Evolutionary conservation across 1,140 invertebrate genomes (phyloP).

Genomic region (Leguminivora glycinivorella): DNA sequence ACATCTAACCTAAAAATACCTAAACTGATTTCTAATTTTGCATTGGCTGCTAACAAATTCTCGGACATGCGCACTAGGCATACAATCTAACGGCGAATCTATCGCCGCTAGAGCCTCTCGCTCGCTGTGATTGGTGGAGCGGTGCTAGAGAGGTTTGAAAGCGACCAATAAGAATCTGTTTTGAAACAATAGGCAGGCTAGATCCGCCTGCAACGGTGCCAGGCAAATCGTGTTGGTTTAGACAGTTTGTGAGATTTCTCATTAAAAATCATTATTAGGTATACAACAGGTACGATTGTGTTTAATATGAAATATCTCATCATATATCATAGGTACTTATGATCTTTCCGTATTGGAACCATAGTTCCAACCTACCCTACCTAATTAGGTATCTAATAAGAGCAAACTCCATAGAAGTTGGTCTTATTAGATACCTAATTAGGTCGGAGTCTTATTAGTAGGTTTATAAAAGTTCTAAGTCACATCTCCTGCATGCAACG

Average conservation of each 20-base stretch:
- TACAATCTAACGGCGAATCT: conserved; percentile 48
- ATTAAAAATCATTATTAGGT: conserved; percentile 21
- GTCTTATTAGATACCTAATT: no score
- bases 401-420: no score
- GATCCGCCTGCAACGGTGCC: conserved; percentile 51
- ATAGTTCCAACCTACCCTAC: no score
- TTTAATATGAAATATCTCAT: no score
- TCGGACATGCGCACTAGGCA: conserved; percentile 32
- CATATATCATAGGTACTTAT: no score
- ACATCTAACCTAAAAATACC: background rate
- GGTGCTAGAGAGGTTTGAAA: conserved; percentile 32
- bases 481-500: no score
- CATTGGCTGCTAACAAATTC: conserved; percentile 31
- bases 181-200: conserved; percentile 58
- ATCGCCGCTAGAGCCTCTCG: conserved; percentile 48
- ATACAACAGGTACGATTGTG: no score
- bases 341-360: no score
- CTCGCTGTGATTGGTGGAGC: conserved; percentile 60
- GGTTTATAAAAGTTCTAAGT: no score
- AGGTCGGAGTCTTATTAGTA: no score
- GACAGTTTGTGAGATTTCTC: conserved; percentile 17
- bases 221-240: background rate
- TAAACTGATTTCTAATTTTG: background rate
- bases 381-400: no score
- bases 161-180: conserved; percentile 49